Conservation (phyloP, 2,797 vertebrate genomes). For the Syngnathus acus region DNA sequence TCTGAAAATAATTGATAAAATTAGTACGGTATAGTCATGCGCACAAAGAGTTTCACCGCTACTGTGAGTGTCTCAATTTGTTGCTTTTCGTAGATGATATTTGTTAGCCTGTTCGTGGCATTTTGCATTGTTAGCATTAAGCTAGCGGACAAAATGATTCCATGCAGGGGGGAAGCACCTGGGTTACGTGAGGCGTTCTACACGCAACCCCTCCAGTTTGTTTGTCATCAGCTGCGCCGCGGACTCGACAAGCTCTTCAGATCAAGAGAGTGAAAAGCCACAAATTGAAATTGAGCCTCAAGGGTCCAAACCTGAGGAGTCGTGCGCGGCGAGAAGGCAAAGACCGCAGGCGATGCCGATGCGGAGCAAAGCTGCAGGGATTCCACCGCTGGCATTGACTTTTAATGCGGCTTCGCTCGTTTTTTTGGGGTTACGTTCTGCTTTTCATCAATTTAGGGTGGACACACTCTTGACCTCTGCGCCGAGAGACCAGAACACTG, state of each 20-base stretch:
- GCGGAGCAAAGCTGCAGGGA: not conserved
- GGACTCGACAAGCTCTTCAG: not conserved
- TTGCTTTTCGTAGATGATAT: too few species aligned
- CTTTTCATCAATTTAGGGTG: not conserved
- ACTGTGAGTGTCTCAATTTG: too few species aligned
- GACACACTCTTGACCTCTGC: not conserved
- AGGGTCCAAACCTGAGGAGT: not conserved
- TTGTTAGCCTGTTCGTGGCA: too few species aligned
- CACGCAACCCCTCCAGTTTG: not conserved
- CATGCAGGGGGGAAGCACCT: not conserved
- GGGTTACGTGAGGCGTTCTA: not conserved
- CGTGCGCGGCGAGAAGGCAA: not conserved
- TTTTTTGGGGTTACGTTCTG: not conserved
- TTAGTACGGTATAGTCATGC: too few species aligned
- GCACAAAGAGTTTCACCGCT: too few species aligned
- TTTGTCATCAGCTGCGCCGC: not conserved
- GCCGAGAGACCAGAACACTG: not conserved
- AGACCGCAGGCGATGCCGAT: conserved; percentile 4
- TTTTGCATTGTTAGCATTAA: too few species aligned
- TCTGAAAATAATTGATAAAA: too few species aligned
- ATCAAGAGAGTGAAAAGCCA: conserved; percentile 1
- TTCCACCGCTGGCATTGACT: not conserved
- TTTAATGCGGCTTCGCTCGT: conserved; percentile 4
- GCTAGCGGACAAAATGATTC: too few species aligned
- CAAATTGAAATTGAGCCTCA: conserved; percentile 1